Conservation (phyloP, 2,113 vertebrate species). For the Thamnaconus septentrionalis region DNA sequence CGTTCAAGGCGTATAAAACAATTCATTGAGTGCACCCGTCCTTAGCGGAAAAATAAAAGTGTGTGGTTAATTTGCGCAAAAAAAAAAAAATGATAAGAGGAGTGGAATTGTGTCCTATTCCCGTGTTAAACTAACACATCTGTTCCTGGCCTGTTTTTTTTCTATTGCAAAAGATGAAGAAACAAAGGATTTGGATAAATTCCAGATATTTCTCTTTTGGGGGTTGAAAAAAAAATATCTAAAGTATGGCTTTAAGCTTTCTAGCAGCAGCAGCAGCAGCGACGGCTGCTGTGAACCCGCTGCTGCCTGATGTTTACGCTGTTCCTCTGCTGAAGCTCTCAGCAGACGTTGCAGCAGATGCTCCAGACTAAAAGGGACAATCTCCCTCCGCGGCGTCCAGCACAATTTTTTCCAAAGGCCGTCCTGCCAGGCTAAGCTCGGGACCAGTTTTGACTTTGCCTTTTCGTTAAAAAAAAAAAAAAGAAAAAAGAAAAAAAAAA, state of each 20-base stretch:
- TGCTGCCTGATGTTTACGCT: slow-evolving; percentile 1
- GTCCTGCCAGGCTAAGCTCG: slow-evolving; percentile 10
- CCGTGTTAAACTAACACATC: too few species aligned
- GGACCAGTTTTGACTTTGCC: not conserved
- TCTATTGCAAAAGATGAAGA: slow-evolving; percentile 32
- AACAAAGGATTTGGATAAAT: slow-evolving; percentile 19
- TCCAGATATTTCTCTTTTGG: slow-evolving; percentile 20
- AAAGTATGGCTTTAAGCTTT: slow-evolving; percentile 44
- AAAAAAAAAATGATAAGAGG: too few species aligned
- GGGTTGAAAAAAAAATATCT: slow-evolving; percentile 37
- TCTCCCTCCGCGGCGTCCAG: not conserved
- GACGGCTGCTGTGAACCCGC: slow-evolving; percentile 35
- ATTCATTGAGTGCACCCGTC: slow-evolving; percentile 14
- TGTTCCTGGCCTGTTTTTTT: not conserved
- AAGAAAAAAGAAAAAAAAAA: not conserved
- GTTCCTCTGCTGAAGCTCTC: slow-evolving; percentile 21
- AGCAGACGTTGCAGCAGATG: slow-evolving; percentile 19
- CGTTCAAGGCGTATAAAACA: slow-evolving; percentile 21
- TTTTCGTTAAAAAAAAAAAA: too few species aligned
- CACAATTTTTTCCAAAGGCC: slow-evolving; percentile 8
- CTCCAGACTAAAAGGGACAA: slow-evolving; percentile 6
- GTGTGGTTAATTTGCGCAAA: too few species aligned
- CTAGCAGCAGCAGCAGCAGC: slow-evolving; percentile 23
- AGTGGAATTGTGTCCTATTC: too few species aligned
- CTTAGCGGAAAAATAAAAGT: too few species aligned